phyloP scores from a whole-genome alignment of 2,888 invertebrate species.

The Hydraecia micacea region DNA sequence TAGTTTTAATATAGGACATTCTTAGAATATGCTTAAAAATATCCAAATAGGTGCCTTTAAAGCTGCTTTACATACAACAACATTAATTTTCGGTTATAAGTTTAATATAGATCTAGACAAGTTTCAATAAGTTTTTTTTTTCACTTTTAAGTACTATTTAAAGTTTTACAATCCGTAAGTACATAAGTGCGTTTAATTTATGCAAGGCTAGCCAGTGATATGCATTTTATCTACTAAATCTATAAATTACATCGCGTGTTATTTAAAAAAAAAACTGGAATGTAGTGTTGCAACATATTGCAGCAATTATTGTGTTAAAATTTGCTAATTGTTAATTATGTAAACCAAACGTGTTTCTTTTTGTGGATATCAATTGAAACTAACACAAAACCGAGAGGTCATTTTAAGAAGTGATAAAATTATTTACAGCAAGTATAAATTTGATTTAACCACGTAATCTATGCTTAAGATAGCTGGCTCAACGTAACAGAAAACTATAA shows the following conservation, averaged over 20 bases:
- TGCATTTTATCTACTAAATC: slow-evolving; percentile 72
- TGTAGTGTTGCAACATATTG: slow-evolving; percentile 65
- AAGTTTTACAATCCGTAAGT: slow-evolving; percentile 74
- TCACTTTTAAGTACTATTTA: slow-evolving; percentile 71
- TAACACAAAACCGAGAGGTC: slow-evolving; percentile 27
- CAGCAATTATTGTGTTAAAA: slow-evolving; percentile 49
- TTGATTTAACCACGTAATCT: slow-evolving; percentile 54
- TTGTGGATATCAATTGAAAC: slow-evolving; percentile 21
- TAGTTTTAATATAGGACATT: slow-evolving; percentile 37
- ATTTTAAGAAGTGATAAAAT: slow-evolving; percentile 31
- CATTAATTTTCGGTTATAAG: slow-evolving; percentile 47
- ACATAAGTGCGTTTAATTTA: slow-evolving; percentile 75
- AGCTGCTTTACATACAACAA: slow-evolving; percentile 62
- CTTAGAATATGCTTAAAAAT: slow-evolving; percentile 43
- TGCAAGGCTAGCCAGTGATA: slow-evolving; percentile 81
- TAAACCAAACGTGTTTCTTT: slow-evolving; percentile 24
- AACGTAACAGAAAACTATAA: slow-evolving; percentile 66
- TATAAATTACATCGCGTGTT: slow-evolving; percentile 59
- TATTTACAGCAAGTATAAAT: slow-evolving; percentile 46
- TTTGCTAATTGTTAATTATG: slow-evolving; percentile 40
- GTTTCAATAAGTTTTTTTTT: slow-evolving; percentile 51
- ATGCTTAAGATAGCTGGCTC: slow-evolving; percentile 63
- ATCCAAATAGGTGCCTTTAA: slow-evolving; percentile 57
- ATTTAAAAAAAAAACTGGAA: slow-evolving; percentile 71
- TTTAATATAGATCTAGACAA: slow-evolving; percentile 49